Conservation (phyloP, 2,797 vertebrate genomes). For the Gephyroberyx darwinii region DNA sequence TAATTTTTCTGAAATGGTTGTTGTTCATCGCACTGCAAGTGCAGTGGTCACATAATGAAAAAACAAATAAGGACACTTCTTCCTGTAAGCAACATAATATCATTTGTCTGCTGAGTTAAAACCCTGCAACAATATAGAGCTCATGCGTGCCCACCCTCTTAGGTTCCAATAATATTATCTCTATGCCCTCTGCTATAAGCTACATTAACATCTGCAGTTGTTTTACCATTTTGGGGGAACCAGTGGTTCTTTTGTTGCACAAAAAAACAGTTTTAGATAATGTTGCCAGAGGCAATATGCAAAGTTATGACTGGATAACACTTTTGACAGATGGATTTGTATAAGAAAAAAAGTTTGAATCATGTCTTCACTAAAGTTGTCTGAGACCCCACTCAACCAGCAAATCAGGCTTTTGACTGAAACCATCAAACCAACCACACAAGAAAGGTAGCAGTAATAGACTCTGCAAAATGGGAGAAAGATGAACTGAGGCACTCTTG, state of each 20-base stretch:
- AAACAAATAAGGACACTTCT: neutral
- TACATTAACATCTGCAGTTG: neutral
- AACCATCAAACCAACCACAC: neutral
- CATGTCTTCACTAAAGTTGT: neutral
- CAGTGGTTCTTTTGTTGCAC: neutral
- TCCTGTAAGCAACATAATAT: neutral
- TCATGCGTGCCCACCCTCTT: neutral
- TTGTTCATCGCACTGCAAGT: neutral
- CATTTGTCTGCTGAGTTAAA: neutral
- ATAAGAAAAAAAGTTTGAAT: neutral
- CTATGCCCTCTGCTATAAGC: neutral
- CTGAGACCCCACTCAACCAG: conserved; percentile 15
- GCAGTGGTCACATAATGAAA: neutral
- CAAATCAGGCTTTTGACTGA: conserved; percentile 11
- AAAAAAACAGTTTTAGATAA: neutral
- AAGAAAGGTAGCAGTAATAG: neutral
- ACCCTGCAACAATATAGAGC: neutral
- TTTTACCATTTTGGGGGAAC: neutral
- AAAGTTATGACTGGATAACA: neutral
- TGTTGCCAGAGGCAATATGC: neutral
- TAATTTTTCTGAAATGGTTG: neutral
- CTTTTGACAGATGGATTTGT: no score
- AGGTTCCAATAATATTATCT: neutral
- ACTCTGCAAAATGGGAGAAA: neutral
- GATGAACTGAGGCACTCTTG: neutral